Conservation (phyloP, 2,113 vertebrate genomes). For the Anolis sagrei region DNA sequence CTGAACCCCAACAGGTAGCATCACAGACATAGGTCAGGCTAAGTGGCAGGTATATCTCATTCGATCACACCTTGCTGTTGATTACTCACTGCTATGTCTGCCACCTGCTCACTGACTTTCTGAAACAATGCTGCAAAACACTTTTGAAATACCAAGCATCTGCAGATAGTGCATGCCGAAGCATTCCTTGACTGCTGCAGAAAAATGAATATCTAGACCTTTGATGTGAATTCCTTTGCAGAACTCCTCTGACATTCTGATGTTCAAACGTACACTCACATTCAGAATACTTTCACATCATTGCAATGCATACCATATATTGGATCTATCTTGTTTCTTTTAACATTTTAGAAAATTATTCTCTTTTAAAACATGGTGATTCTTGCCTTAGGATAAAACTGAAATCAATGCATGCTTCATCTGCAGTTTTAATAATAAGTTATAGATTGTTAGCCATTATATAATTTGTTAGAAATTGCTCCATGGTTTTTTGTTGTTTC, state of each 20-base stretch:
- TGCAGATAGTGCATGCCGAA: too few relatives aligned
- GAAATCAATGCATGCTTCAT: conserved; percentile 54
- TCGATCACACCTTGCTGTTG: too few relatives aligned
- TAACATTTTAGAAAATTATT: conserved; percentile 30
- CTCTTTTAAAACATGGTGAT: conserved; percentile 29
- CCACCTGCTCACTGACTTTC: too few relatives aligned
- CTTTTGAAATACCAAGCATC: too few relatives aligned
- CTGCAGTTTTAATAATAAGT: conserved; percentile 47
- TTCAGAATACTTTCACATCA: background rate
- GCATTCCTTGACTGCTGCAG: background rate
- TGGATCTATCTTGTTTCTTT: background rate
- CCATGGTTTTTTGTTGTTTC: conserved; percentile 26
- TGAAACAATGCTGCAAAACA: too few relatives aligned
- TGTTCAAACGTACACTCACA: background rate
- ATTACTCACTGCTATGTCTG: too few relatives aligned
- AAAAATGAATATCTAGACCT: background rate
- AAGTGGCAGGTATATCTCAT: too few relatives aligned
- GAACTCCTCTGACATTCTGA: background rate
- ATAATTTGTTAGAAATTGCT: conserved; percentile 65
- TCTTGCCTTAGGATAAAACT: conserved; percentile 59
- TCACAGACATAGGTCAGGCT: too few relatives aligned
- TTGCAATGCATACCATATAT: background rate
- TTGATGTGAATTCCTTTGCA: too few relatives aligned
- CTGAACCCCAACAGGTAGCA: too few relatives aligned
- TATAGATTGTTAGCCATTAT: conserved; percentile 62